These are phyloP conservation scores for Dascillus cervinus DNA, from an alignment of 2,888 invertebrate species.

Conservation along the genomic window DNA sequence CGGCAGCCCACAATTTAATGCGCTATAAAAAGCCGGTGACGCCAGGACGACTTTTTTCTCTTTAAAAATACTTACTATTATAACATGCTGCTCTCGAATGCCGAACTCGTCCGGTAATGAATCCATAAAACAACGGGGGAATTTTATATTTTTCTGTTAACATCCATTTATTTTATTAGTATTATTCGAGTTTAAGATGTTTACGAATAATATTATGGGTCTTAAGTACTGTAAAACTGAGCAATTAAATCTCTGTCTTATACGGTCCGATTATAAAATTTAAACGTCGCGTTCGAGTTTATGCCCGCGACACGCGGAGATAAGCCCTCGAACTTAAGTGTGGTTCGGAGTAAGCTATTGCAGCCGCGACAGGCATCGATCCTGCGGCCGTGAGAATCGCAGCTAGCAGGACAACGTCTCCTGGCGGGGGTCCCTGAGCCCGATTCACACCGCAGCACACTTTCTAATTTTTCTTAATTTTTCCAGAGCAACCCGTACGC, in stretches of 20 bases:
- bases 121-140: slow-evolving; percentile 28
- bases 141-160: slow-evolving; percentile 24
- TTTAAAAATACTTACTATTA: background rate
- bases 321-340: slow-evolving; percentile 13
- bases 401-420: slow-evolving; percentile 31
- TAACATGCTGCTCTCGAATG: background rate
- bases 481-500: slow-evolving; percentile 87
- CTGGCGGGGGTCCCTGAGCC: slow-evolving; percentile 24
- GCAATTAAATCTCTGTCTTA: slow-evolving; percentile 25
- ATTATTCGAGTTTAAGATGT: slow-evolving; percentile 24
- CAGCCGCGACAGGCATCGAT: slow-evolving; percentile 30
- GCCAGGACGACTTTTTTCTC: slow-evolving; percentile 1
- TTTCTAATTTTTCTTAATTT: slow-evolving; percentile 20
- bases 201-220: slow-evolving; percentile 23
- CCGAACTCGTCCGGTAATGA: slow-evolving; percentile 19
- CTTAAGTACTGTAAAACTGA: slow-evolving; percentile 20
- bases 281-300: slow-evolving; percentile 19
- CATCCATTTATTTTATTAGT: slow-evolving; percentile 26
- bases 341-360: slow-evolving; percentile 15
- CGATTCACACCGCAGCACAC: slow-evolving; percentile 13
- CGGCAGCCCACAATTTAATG: slow-evolving; percentile 10
- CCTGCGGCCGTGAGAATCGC: slow-evolving; percentile 33
- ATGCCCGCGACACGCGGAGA: slow-evolving; percentile 13
- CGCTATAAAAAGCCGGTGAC: slow-evolving; percentile 10
- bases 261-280: slow-evolving; percentile 25